These are phyloP conservation scores for Bombus polaris DNA, from an alignment of 1,140 invertebrate genomes.

Conservation along the genomic window DNA sequence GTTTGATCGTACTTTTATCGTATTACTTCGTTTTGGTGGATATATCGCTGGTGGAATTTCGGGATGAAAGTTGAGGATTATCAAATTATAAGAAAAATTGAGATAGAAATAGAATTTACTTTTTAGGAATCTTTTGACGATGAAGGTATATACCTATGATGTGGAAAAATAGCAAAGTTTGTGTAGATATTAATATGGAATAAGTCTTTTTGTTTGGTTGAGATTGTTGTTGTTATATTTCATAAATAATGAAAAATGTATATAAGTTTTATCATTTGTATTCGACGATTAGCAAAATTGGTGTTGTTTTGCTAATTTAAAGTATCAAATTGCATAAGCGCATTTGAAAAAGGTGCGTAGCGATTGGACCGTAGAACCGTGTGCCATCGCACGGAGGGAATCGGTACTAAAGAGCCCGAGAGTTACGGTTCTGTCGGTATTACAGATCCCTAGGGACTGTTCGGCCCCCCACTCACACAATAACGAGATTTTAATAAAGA, in stretches of 20 bases:
- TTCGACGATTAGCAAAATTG: background rate
- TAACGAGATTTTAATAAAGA: background rate
- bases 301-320: background rate
- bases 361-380: background rate
- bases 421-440: constrained; percentile 13
- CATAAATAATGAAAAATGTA: background rate
- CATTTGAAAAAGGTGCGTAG: background rate
- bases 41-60: too few species aligned
- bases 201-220: background rate
- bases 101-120: too few species aligned
- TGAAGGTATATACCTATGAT: background rate
- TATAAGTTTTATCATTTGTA: background rate
- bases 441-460: constrained; percentile 2
- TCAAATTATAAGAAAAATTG: too few species aligned
- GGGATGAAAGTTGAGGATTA: too few species aligned
- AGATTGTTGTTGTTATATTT: background rate
- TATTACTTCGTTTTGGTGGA: too few species aligned
- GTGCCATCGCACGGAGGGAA: constrained; percentile 63
- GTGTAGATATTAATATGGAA: background rate
- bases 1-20: too few species aligned
- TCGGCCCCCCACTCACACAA: fast-evolving
- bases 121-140: too few species aligned
- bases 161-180: background rate
- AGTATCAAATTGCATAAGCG: background rate
- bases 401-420: constrained; percentile 36